Evolutionary conservation across 2,888 invertebrate genomes (phyloP).

Genomic region (Eledone cirrhosa): DNA sequence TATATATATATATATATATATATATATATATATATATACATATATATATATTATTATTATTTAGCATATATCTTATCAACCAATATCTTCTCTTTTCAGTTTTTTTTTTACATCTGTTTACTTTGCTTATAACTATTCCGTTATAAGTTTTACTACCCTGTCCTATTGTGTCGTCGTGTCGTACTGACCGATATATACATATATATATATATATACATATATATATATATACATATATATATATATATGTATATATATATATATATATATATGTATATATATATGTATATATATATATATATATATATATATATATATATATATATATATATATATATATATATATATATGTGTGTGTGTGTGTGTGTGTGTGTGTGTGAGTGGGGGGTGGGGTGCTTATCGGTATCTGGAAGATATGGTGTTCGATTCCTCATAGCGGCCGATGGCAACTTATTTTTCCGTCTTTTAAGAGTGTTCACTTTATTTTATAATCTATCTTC

Average conservation of each 20-base stretch:
- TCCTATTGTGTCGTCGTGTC: too few relatives aligned
- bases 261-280: neutral
- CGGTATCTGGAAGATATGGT: too few relatives aligned
- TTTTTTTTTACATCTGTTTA: too few relatives aligned
- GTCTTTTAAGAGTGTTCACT: too few relatives aligned
- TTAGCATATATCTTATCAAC: too few relatives aligned
- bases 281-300: neutral
- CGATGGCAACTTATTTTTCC: too few relatives aligned
- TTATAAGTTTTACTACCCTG: too few relatives aligned
- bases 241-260: neutral
- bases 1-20: neutral
- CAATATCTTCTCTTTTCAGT: too few relatives aligned
- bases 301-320: constrained; percentile 2
- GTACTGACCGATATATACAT: neutral
- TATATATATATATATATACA: neutral
- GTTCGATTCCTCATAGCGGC: too few relatives aligned
- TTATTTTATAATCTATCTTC: too few relatives aligned
- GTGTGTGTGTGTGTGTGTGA: neutral
- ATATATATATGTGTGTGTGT: neutral
- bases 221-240: constrained; percentile 16
- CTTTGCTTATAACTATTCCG: too few relatives aligned
- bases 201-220: neutral
- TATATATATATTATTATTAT: neutral
- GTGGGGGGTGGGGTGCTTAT: too few relatives aligned
- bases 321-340: constrained; percentile 18